These are phyloP conservation scores for Lineus longissimus DNA, from an alignment of 1,140 invertebrate species.

Conservation along the genomic window DNA sequence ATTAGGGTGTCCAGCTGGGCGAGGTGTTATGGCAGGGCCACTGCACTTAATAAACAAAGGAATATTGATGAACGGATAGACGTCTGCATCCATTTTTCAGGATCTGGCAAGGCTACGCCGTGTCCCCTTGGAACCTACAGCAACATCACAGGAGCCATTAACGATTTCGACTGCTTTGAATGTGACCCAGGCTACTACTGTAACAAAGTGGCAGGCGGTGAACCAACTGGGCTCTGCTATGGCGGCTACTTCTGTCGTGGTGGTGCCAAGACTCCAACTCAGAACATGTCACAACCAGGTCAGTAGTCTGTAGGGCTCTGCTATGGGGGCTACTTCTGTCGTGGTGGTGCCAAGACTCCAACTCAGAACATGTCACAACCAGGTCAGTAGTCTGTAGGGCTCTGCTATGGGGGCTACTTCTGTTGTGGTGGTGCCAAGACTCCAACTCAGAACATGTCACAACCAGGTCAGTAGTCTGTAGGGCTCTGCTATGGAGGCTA, in stretches of 20 bases:
- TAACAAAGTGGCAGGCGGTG: slow-evolving; percentile 40
- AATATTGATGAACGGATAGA: too few species aligned
- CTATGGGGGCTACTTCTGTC: slow-evolving; percentile 47
- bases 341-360: slow-evolving; percentile 31
- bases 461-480: slow-evolving; percentile 24
- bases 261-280: slow-evolving; percentile 30
- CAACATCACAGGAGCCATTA: slow-evolving; percentile 43
- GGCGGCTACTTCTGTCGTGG: slow-evolving; percentile 46
- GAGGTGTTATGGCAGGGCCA: too few species aligned
- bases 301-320: slow-evolving; percentile 35
- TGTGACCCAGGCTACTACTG: slow-evolving; percentile 50
- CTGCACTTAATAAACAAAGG: too few species aligned
- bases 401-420: slow-evolving; percentile 46
- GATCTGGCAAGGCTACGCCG: slow-evolving; percentile 37
- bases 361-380: slow-evolving; percentile 32
- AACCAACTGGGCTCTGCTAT: slow-evolving; percentile 40
- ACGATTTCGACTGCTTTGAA: slow-evolving; percentile 44
- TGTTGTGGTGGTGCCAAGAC: slow-evolving; percentile 36
- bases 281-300: slow-evolving; percentile 30
- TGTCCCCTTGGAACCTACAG: slow-evolving; percentile 49
- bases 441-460: slow-evolving; percentile 30
- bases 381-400: slow-evolving; percentile 24
- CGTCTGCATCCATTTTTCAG: slow-evolving; percentile 18
- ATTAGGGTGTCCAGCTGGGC: too few species aligned
- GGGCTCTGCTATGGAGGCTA: slow-evolving; percentile 45